Evolutionary conservation across 2,113 vertebrate genomes (phyloP).

Genomic region (Theristicus caerulescens): DNA sequence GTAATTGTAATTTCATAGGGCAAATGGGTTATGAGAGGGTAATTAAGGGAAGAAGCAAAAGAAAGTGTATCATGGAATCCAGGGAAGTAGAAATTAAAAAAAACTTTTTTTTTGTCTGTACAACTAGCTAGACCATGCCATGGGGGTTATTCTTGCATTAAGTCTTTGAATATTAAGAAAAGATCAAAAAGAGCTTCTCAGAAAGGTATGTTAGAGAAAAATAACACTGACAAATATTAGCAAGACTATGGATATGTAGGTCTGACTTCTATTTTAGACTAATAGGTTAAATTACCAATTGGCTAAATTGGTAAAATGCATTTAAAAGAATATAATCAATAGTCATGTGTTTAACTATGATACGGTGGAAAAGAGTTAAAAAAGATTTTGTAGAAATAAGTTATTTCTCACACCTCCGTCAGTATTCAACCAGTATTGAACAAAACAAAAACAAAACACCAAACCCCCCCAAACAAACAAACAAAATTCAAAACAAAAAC

Average conservation of each 20-base stretch:
- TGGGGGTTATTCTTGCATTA: neutral
- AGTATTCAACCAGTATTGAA: neutral
- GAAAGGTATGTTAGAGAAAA: neutral
- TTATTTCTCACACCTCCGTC: neutral
- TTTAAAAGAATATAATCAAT: neutral
- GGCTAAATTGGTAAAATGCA: neutral
- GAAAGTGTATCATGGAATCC: neutral
- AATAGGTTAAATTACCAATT: neutral
- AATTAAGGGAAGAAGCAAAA: neutral
- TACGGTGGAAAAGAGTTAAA: neutral
- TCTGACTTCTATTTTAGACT: neutral
- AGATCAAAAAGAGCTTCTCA: neutral
- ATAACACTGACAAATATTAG: neutral
- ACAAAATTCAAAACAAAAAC: neutral
- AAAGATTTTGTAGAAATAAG: neutral
- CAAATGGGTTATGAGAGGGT: neutral
- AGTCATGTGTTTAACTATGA: neutral
- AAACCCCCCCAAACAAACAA: neutral
- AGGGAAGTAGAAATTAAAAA: neutral
- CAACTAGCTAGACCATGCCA: neutral
- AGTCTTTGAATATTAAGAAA: neutral
- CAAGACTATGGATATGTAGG: neutral
- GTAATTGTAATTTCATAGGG: neutral
- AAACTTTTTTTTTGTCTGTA: neutral
- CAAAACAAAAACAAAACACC: neutral